Evolutionary conservation across 2,888 invertebrate genomes (phyloP).

Genomic region (Marronus borbonicus): DNA sequence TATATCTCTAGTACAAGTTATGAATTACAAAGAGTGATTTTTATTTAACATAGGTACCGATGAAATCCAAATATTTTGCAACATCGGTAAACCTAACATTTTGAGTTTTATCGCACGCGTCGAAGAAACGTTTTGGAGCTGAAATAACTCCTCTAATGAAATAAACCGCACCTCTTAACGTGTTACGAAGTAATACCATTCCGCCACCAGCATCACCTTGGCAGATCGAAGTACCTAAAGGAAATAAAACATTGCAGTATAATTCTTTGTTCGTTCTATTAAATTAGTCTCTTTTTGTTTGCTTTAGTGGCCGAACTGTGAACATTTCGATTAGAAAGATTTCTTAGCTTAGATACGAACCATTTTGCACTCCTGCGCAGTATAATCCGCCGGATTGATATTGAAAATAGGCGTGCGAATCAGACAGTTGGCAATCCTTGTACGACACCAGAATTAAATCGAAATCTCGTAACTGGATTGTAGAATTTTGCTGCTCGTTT

Average conservation of each 20-base stretch:
- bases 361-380: conserved; percentile 18
- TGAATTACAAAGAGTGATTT: too few species aligned
- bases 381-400: conserved; percentile 29
- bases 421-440: conserved; percentile 19
- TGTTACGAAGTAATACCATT: conserved; percentile 68
- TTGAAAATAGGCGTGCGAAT: conserved; percentile 13
- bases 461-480: conserved; percentile 68
- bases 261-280: too few species aligned
- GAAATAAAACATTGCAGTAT: conserved; percentile 25
- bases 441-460: background rate
- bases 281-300: too few species aligned
- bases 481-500: conserved; percentile 74
- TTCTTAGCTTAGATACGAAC: conserved; percentile 30
- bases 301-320: too few species aligned
- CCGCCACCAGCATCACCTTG: conserved; percentile 72
- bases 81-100: conserved; percentile 77
- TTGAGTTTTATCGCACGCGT: conserved; percentile 72
- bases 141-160: conserved; percentile 35
- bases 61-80: conserved; percentile 74
- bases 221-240: conserved; percentile 65
- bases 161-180: conserved; percentile 10
- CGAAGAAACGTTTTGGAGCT: conserved; percentile 3
- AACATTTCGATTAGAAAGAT: background rate
- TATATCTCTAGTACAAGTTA: too few species aligned
- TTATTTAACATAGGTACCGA: conserved; percentile 58